phyloP scores from a whole-genome alignment of 2,113 vertebrate species.

The Eulemur rufifrons region DNA sequence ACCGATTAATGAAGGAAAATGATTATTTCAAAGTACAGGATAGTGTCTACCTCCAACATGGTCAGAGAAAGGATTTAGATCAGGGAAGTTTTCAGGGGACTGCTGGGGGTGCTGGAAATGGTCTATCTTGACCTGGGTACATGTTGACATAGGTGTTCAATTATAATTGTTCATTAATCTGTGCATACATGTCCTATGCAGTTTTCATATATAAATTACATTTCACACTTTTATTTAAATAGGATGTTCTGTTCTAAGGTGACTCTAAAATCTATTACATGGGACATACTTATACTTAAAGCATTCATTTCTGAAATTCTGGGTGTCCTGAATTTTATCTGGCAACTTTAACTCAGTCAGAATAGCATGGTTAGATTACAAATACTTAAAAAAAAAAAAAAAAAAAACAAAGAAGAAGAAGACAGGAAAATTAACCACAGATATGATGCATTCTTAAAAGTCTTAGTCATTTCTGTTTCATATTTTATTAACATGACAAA shows the following conservation, averaged over 20 bases:
- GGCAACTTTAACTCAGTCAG: not conserved
- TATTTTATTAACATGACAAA: constrained; percentile 23
- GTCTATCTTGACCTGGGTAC: not conserved
- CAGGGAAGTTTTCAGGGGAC: not conserved
- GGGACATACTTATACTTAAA: not conserved
- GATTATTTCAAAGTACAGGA: not conserved
- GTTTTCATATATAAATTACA: not conserved
- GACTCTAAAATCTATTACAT: not conserved
- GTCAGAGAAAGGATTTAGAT: not conserved
- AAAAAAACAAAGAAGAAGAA: not conserved
- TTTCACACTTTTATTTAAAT: constrained; percentile 18
- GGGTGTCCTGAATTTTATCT: not conserved
- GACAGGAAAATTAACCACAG: not conserved
- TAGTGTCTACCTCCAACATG: not conserved
- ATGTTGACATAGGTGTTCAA: not conserved
- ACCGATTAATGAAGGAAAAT: not conserved
- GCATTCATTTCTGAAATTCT: constrained; percentile 10
- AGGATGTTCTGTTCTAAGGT: not conserved
- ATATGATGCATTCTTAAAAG: not conserved
- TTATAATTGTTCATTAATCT: not conserved
- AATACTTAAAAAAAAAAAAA: not conserved
- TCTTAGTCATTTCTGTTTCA: not conserved
- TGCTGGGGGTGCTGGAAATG: not conserved
- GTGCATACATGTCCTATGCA: not conserved
- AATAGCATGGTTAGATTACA: not conserved